Evolutionary conservation across 2,113 vertebrate species (phyloP).

Genomic region (Phalacrocorax brasilianus): DNA sequence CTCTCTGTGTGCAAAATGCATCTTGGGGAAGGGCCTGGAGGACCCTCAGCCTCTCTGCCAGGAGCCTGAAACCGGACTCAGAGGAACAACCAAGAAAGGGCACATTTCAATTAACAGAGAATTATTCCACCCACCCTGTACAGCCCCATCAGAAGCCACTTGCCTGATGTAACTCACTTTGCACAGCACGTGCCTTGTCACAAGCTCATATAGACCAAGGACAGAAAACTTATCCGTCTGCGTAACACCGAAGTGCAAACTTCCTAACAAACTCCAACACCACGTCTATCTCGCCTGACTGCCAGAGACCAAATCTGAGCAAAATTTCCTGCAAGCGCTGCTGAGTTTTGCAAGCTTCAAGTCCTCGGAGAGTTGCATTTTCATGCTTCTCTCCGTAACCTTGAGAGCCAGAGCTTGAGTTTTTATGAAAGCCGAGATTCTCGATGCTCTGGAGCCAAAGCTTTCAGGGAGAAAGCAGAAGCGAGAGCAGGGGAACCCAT

Average conservation of each 20-base stretch:
- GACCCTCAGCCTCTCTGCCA: background rate
- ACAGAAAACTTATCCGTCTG: background rate
- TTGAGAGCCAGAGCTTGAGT: background rate
- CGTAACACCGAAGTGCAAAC: background rate
- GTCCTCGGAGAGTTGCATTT: background rate
- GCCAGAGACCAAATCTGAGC: background rate
- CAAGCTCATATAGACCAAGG: background rate
- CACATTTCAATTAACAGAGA: rapidly evolving
- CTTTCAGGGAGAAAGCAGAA: background rate
- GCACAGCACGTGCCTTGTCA: background rate
- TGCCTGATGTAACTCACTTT: rapidly evolving
- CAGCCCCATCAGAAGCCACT: background rate
- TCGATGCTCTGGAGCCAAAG: background rate
- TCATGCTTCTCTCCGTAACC: background rate
- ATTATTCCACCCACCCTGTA: rapidly evolving
- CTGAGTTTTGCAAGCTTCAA: conserved; percentile 5
- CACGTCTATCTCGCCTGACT: background rate
- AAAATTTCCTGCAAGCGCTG: background rate
- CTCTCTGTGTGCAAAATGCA: rapidly evolving
- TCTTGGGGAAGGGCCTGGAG: background rate
- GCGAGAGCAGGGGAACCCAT: background rate
- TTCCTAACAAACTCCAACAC: background rate
- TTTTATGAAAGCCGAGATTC: background rate
- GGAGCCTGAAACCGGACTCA: background rate
- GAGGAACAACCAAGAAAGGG: background rate